Evolutionary conservation across 2,888 invertebrate species (phyloP), one percentile per base, ranked within the genome.

Genomic region (Thymelicus sylvestris): DNA sequence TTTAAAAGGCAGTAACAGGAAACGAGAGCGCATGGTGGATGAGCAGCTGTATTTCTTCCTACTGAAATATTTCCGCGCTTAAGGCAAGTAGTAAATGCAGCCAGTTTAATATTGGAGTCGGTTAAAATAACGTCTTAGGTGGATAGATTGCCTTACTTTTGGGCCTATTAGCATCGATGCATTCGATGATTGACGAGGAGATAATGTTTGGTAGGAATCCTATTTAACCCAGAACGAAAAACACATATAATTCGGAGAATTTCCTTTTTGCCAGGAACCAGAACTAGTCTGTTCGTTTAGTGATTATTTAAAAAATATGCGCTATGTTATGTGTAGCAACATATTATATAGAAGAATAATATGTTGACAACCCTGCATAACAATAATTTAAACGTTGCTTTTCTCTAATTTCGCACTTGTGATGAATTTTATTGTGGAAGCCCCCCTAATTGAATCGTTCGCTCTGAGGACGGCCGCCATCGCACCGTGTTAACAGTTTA

Each of bases 361-460:
- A 3, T 31, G 5, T 47, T 24, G 47, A 13, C 60, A 61, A 15
- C 67, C 67, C 19, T 61, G 38, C 31, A 38, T 12, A n/a, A n/a
- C 60, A 87, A 89, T 88, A 89, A 88, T 84, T 87, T 86, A 83
- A 88, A 86, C 83, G 84, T 79, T 81, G 79, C 78, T 78, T 67
- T 81, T 78, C 81, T 82, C 82, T 85, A 86, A 86, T 87, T 83
- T 82, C 75, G 77, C 75, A 77, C 81, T 79, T 83, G 80, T 81
- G 81, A 83, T 79, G 81, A 83, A 73, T n/a, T n/a, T n/a, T n/a
- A n/a, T 80, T 78, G 75, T 74, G 72, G 69, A 78, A 75, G 65
- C 72, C 63, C 76, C 64, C 76, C 78, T 81, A 85, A 86, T 87
- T 85, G 76, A 86, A 86, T 88, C 84, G 82, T 81, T 80, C 76